Base-by-base conservation (phyloP, 2,888 invertebrate genomes). In the Scaptomyza reducta region DNA sequence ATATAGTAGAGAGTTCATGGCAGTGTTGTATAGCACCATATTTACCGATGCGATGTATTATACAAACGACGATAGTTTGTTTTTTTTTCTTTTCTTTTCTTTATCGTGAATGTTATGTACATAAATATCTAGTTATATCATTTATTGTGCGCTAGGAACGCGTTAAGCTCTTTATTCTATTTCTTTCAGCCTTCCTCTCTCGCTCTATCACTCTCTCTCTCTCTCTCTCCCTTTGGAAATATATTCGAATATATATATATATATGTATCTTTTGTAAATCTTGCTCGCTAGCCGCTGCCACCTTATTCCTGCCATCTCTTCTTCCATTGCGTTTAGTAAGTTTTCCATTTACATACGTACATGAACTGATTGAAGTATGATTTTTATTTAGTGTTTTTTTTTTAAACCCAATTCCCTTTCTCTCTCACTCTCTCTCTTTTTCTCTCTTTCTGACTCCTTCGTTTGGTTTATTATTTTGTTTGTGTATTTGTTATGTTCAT, bases 1-100 rank as follows among this genome's bases (percentile, higher is more conserved):
- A 16, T 16, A 38, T 51, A 47, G 33, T 33, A 54, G 40, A 56
- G 47, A 65, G 46, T 14, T 57, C 59, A 56, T 58, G 74, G 56
- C 75, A 74, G 74, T 74, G 74, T 75, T 75, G 75, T 75, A 59
- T 57, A 71, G 75, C 75, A 75, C 75, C 59, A 38, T 56, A 35
- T 31, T 46, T 55, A 44, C 42, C 38, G 29, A 65, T 70, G 65
- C 56, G 55, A 49, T 74, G 75, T 75, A 74, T 74, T 35, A 75
- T 75, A 75, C 67, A 74, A 67, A 35, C 46, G 47, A 35, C 46
- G 47, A 70, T 69, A 60, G 61, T 57, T 73, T 44, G 1, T 27
- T 31, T 31, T 11, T 2, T 16, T 31, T 13, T 31, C 46, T 46
- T 7, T 27, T 31, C 11, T 33, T 3, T 16, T 31, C 22, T 40